Evolutionary conservation across 92 coral and sea anemone species (phyloP).

Genomic region (Epizoanthus illoricatus): DNA sequence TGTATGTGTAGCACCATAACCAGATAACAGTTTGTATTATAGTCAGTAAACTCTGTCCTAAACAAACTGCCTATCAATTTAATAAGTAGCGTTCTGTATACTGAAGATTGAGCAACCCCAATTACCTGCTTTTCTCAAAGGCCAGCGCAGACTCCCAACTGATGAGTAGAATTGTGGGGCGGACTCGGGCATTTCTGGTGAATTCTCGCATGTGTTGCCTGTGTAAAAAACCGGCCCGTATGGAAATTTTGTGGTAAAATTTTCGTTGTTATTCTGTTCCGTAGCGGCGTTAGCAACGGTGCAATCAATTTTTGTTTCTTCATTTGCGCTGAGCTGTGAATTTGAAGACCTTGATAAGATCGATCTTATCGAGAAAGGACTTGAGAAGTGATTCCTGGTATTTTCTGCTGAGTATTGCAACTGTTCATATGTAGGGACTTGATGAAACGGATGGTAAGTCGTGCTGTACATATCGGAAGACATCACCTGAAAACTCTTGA

Average conservation of each 20-base stretch:
- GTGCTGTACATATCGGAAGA: slow-evolving; percentile 28
- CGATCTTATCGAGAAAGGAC: slow-evolving; percentile 38
- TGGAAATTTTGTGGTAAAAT: not conserved
- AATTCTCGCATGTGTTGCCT: not conserved
- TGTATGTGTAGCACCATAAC: not conserved
- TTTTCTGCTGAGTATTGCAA: not conserved
- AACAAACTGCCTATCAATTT: not conserved
- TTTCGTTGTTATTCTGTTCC: slow-evolving; percentile 11
- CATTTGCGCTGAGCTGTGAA: slow-evolving; percentile 7
- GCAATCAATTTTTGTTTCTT: not conserved
- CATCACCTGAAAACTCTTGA: slow-evolving; percentile 1
- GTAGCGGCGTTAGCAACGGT: not conserved
- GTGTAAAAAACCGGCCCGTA: slow-evolving; percentile 2
- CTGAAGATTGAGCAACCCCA: not conserved
- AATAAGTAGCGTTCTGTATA: not conserved
- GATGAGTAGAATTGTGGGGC: not conserved
- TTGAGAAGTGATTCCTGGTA: slow-evolving; percentile 15
- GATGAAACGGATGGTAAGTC: slow-evolving; percentile 1
- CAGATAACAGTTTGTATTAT: not conserved
- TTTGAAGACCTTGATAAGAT: slow-evolving; percentile 30
- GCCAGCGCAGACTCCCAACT: not conserved
- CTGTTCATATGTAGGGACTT: slow-evolving; percentile 10
- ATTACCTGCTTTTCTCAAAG: slow-evolving; percentile 16
- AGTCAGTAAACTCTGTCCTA: not conserved
- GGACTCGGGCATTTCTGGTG: not conserved